Evolutionary conservation across 2,888 invertebrate genomes (phyloP), one percentile per base, ranked within the genome.

Genomic region (Lasioglossum marginatum): DNA sequence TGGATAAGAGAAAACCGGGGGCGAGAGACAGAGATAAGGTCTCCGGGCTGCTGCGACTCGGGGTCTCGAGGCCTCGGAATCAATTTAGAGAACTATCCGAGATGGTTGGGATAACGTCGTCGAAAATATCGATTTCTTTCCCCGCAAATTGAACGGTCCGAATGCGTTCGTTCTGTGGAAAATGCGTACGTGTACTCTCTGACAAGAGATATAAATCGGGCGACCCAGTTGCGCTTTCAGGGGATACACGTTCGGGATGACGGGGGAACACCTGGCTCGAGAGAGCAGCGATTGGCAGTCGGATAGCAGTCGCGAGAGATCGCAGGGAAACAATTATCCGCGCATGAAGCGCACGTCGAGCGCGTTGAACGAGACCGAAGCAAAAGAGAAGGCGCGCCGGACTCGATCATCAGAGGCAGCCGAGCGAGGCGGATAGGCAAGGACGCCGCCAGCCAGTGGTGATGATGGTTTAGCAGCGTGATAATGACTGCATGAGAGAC

Each of bases 81-180:
- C 94, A 94, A 95, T 95, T 94, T 94, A 90, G 92, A 92, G 92
- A 93, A 93, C 92, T 92, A 89, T 85, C 88, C 89, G 77, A 93
- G 93, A 94, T 93, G 92, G 91, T 91, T 86, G 92, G 66, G 92
- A 93, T 92, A 92, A 90, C 91, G 89, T 92, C 91, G 77, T 43
- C 66, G 34, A 73, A 72, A 37, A 57, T 87, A 89, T 87, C 87
- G 90, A 90, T 87, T 88, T 80, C 83, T 82, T 82, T 80, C 10
- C 52, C 60, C 60, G 60, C 73, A 72, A 82, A 75, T 85, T 74
- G 79, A 81, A 72, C 80, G 78, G 77, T 81, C 83, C 80, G 34
- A 60, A 71, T 8, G 71, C 66, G 70, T 68, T 40, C 34, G 34
- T n/a, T 71, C 40, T 37, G n/a, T 40, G 4, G 10, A 52, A 34